Evolutionary conservation across 2,797 vertebrate genomes (phyloP).

Genomic region (Podarcis lilfordi): DNA sequence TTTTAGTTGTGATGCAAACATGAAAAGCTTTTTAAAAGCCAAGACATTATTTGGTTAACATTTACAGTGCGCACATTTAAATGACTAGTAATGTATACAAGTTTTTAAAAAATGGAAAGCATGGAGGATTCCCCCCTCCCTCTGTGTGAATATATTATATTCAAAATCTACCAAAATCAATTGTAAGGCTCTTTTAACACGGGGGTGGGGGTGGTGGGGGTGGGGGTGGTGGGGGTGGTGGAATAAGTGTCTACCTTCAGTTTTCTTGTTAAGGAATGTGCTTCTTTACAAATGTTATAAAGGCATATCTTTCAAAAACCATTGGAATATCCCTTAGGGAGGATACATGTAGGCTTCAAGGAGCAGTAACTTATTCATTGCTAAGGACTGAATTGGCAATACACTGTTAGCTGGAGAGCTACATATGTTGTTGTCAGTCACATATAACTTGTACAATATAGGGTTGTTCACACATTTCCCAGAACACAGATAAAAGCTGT

Average conservation of each 20-base stretch:
- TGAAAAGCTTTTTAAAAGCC: neutral
- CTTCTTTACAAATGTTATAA: neutral
- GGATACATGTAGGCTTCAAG: neutral
- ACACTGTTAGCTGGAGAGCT: neutral
- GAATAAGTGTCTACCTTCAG: neutral
- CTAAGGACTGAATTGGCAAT: neutral
- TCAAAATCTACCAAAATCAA: neutral
- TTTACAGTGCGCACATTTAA: conserved; percentile 7
- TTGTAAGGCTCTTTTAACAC: neutral
- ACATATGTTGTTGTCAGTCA: neutral
- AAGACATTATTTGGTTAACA: conserved; percentile 9
- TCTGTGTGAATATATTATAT: neutral
- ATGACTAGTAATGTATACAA: neutral
- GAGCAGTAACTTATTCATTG: neutral
- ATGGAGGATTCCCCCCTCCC: neutral
- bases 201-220: neutral
- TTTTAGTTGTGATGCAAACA: neutral
- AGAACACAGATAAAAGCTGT: too few relatives aligned
- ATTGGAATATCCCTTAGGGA: neutral
- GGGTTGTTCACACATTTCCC: too few relatives aligned
- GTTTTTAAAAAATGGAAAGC: neutral
- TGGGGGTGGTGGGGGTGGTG: neutral
- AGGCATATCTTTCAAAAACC: neutral
- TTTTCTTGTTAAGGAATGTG: neutral
- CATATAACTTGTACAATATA: neutral